phyloP scores from a whole-genome alignment of 1,140 invertebrate species.

The Uloborus diversus region DNA sequence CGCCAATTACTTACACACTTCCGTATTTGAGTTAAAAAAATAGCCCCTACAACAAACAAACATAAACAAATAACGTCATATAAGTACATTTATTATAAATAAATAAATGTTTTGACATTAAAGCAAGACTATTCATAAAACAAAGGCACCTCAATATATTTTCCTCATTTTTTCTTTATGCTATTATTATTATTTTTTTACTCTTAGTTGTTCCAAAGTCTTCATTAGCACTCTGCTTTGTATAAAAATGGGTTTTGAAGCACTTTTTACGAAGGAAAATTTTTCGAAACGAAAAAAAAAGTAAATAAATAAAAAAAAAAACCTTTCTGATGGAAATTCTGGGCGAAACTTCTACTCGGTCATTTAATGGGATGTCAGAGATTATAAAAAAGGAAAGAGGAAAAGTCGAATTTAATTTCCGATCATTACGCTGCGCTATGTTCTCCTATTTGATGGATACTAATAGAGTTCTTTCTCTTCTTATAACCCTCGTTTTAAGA shows the following conservation, averaged over 20 bases:
- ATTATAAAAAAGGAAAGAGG: background rate
- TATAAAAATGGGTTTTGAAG: background rate
- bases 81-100: too few species aligned
- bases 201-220: background rate
- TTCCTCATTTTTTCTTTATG: too few species aligned
- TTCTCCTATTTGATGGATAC: background rate
- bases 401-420: too few species aligned
- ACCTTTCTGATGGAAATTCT: constrained; percentile 18
- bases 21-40: too few species aligned
- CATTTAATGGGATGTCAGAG: constrained; percentile 6
- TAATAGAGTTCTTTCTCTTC: background rate
- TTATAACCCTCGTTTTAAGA: background rate
- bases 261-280: background rate
- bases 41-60: too few species aligned
- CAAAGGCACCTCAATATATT: too few species aligned
- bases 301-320: background rate
- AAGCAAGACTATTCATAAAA: too few species aligned
- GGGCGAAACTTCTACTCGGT: background rate
- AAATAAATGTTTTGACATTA: too few species aligned
- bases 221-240: background rate
- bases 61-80: too few species aligned
- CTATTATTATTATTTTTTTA: background rate
- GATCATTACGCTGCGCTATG: background rate
- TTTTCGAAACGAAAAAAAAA: too few species aligned
- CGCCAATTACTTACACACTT: too few species aligned